A percentile compares a stretch with the other conserved stretches of the same genome.
Conservation (phyloP, 2,888 invertebrate genomes). For the Heliconius hortense region DNA sequence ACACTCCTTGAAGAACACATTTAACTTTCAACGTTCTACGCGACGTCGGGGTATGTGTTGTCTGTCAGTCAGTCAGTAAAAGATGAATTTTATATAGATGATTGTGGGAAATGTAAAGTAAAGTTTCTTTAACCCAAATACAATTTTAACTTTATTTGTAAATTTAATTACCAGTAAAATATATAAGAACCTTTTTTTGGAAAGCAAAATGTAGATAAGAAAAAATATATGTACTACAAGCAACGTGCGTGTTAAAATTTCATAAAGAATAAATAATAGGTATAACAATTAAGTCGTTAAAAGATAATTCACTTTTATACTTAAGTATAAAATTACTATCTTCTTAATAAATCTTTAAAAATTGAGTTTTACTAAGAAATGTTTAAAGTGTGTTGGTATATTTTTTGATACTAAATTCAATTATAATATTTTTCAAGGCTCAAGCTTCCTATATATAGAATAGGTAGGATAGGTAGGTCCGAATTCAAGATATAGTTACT, state of each 20-base stretch:
- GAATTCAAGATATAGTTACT: no score
- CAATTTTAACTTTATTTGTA: no score
- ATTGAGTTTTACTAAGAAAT: not conserved
- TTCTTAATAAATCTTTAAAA: slow-evolving; percentile 1
- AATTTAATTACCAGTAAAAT: no score
- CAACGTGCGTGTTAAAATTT: slow-evolving; percentile 7
- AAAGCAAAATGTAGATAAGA: not conserved
- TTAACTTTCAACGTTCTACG: no score
- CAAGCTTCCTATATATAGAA: no score
- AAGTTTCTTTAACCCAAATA: no score
- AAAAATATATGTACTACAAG: not conserved
- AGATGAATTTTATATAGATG: not conserved
- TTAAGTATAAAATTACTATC: not conserved
- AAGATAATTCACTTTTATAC: not conserved
- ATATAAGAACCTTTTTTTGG: not conserved
- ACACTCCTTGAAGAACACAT: no score
- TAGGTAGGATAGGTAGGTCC: no score
- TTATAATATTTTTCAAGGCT: no score
- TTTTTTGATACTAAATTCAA: not conserved
- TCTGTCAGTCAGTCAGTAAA: not conserved
- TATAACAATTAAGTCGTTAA: slow-evolving; percentile 15
- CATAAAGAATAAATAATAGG: not conserved
- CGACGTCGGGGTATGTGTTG: no score
- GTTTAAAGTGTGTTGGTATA: not conserved
- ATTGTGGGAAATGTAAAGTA: no score